Evolutionary conservation across 30 jellyfish, hydroid and myxozoan species (phyloP), one percentile per base, ranked within the genome.

Genomic region (Hydractinia echinata): DNA sequence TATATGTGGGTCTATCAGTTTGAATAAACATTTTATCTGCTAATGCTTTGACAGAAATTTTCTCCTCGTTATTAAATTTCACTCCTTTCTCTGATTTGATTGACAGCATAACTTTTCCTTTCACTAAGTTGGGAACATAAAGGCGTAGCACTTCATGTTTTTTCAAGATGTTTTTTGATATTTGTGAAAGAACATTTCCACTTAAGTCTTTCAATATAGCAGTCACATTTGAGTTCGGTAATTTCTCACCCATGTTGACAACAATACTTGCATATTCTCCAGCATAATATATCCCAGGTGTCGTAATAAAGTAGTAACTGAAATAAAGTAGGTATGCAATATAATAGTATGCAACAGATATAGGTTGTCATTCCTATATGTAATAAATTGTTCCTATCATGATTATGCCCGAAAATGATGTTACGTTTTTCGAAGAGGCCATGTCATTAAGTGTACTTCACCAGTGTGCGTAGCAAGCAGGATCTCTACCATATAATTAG

Each of bases 1-100:
- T 94, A 83, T 94, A 94, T 16, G 88, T 80, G 19, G 99, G 99
- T 81, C 89, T 79, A 73, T 94, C 99, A 5, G 97, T 94, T 52
- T 94, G 96, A 54, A 94, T 88, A 51, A 88, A 82, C 49, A 91
- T 16, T 53, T 79, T 60, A 54, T 21, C 77, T 9, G 72, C 73
- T 11, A 7, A 52, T 55, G 67, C 70, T 66, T 54, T 70, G 1
- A 77, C 72, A 6, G 58, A 39, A 16, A 85, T 71, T 14, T 58
- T 21, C 54, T 49, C 53, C 11, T 51, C 58, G 70, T 70, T 6
- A 39, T 10, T 60, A 79, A 79, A 67, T 48, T 55, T 77, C 64
- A 76, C 14, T 10, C 74, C 74, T 7, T 64, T 13, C 51, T n/a
- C 8, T 7, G 51, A 44, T 7, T 6, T 7, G 19, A 64, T 51